These are phyloP conservation scores for Empidonax alnorum DNA, from an alignment of 2,113 vertebrate genomes.

Conservation along the genomic window DNA sequence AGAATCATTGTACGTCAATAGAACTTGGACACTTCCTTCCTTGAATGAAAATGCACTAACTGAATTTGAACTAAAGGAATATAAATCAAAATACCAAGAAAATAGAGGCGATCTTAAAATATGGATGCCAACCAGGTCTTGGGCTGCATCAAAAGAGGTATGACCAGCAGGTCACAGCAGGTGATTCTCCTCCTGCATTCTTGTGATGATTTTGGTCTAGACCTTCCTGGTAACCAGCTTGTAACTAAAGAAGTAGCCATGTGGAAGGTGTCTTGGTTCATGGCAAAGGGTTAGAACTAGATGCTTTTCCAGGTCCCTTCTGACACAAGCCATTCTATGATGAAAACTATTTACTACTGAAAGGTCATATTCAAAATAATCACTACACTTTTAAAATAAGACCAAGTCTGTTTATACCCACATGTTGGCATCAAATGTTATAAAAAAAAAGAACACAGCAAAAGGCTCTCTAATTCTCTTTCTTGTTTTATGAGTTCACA, in stretches of 20 bases:
- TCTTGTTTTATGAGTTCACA: neutral
- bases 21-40: neutral
- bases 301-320: neutral
- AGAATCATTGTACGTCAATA: neutral
- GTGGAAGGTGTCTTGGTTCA: no score
- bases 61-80: neutral
- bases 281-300: neutral
- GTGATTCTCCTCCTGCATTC: neutral
- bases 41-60: neutral
- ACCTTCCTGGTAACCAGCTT: no score
- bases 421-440: neutral
- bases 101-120: neutral
- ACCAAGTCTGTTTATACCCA: neutral
- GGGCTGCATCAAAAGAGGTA: neutral
- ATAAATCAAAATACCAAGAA: neutral
- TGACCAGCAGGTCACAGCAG: neutral
- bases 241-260: no score
- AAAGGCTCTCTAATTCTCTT: neutral
- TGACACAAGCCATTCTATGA: neutral
- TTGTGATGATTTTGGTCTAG: no score
- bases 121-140: accelerated
- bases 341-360: neutral
- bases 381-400: neutral
- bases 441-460: accelerated
- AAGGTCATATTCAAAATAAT: neutral